Percentiles rank a stretch among this genome's conserved stretches.
phyloP scores from a whole-genome alignment of 2,113 vertebrate species.

The Mellivora capensis region DNA sequence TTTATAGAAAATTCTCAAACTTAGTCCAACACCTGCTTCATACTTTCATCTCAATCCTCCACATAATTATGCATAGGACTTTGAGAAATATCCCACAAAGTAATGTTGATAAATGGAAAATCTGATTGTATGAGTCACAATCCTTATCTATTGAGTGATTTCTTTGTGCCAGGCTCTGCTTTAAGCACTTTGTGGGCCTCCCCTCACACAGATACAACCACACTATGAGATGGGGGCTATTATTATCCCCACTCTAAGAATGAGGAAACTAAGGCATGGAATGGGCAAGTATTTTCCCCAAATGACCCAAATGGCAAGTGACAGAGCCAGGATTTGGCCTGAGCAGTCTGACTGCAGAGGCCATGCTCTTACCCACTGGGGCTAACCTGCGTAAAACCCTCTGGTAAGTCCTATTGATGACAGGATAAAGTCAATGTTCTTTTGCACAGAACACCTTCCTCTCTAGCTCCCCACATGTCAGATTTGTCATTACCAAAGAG shows the following conservation, averaged over 20 bases:
- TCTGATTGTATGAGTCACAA: not conserved
- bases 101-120: not conserved
- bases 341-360: not conserved
- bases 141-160: not conserved
- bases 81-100: not conserved
- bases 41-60: not conserved
- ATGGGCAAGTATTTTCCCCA: not conserved
- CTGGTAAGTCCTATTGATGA: not conserved
- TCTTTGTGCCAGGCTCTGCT: not conserved
- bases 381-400: not conserved
- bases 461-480: not conserved
- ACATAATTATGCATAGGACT: not conserved
- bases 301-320: not conserved
- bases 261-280: not conserved
- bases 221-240: not conserved
- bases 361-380: not conserved
- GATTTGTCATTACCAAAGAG: not conserved
- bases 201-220: not conserved
- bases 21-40: not conserved
- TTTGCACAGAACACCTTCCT: not conserved
- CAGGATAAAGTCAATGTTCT: not conserved
- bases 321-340: not conserved
- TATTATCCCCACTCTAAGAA: not conserved
- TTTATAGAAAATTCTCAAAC: not conserved
- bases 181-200: not conserved